Conservation (phyloP, 2,797 vertebrate species). For the Protosalanx chinensis region DNA sequence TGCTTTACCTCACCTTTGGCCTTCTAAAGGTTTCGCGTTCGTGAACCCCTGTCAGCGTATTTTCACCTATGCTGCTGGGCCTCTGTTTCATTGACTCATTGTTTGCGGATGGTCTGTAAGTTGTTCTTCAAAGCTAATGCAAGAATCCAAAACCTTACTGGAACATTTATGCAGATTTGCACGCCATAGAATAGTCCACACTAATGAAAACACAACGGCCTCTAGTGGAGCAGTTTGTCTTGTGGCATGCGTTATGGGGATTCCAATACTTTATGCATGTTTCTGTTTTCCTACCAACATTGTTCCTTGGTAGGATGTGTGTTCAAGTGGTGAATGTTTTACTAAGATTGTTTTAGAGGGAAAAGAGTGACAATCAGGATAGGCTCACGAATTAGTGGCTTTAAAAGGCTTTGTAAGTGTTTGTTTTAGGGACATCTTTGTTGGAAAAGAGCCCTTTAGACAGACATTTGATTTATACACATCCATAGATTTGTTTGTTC, state of each 20-base stretch:
- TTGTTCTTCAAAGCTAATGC: neutral
- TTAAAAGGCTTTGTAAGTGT: too few species aligned
- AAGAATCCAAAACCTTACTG: neutral
- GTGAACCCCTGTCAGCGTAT: neutral
- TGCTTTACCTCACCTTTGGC: neutral
- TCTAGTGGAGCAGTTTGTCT: slow-evolving; percentile 1
- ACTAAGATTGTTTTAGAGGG: slow-evolving; percentile 15
- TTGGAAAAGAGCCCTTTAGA: neutral
- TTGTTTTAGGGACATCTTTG: too few species aligned
- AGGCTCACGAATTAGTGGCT: neutral
- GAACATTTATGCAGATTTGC: neutral
- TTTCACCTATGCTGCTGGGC: neutral
- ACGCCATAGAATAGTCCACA: slow-evolving; percentile 3
- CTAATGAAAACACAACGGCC: neutral
- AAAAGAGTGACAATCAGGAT: slow-evolving; percentile 31
- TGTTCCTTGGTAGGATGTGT: slow-evolving; percentile 8
- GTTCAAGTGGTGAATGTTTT: slow-evolving; percentile 22
- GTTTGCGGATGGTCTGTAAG: neutral
- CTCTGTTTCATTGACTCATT: neutral
- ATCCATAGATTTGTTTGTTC: neutral
- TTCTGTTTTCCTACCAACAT: neutral
- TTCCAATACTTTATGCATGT: slow-evolving; percentile 28
- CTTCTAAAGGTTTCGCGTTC: neutral
- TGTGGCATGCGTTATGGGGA: slow-evolving; percentile 21
- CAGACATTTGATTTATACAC: neutral